Evolutionary conservation across 1,140 invertebrate species (phyloP).

Genomic region (Ctenoplectra terminalis): DNA sequence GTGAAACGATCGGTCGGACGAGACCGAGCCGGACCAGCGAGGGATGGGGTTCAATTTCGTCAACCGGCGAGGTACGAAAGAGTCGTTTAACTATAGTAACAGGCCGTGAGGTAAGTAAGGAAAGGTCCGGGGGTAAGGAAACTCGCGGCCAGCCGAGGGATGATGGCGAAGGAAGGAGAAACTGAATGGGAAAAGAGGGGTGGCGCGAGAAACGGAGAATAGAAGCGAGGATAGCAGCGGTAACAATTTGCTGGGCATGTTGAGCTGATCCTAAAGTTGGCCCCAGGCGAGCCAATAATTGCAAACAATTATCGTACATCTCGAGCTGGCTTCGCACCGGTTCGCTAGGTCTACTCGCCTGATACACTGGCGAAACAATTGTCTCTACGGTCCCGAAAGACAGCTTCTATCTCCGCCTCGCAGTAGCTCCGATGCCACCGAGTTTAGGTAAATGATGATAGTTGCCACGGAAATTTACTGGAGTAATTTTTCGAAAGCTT

Average conservation of each 20-base stretch:
- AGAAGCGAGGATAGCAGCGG: conserved; percentile 35
- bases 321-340: conserved; percentile 56
- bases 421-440: conserved; percentile 60
- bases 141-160: conserved; percentile 7
- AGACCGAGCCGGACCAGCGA: background rate
- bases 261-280: conserved; percentile 63
- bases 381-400: conserved; percentile 65
- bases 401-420: conserved; percentile 61
- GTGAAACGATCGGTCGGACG: conserved; percentile 27
- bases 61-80: conserved; percentile 31
- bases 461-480: conserved; percentile 79
- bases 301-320: conserved; percentile 73
- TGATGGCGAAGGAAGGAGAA: no score
- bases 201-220: conserved; percentile 2
- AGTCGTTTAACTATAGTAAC: conserved; percentile 48
- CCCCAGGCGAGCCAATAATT: conserved; percentile 69
- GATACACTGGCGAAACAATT: conserved; percentile 71
- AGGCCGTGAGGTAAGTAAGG: conserved; percentile 29
- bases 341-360: conserved; percentile 53
- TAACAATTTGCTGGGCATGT: conserved; percentile 64
- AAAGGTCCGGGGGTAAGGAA: conserved; percentile 18
- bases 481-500: conserved; percentile 78
- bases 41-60: conserved; percentile 40
- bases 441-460: conserved; percentile 80
- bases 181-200: background rate